Conservation (phyloP, 1,140 invertebrate species). For the Diorhabda sublineata region DNA sequence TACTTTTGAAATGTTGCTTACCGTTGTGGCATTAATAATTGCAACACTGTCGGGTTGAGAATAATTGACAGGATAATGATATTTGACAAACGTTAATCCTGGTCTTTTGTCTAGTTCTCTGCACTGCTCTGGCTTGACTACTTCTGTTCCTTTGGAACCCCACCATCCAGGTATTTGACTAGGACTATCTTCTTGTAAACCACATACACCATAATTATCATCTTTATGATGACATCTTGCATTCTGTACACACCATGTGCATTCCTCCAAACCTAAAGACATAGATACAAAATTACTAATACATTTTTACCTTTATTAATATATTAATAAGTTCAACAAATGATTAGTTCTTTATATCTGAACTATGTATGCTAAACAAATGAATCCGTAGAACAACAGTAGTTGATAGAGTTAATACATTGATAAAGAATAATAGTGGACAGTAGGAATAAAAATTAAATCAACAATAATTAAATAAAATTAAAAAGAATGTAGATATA, state of each 20-base stretch:
- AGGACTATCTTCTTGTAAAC: slow-evolving; percentile 66
- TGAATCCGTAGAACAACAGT: too few species aligned
- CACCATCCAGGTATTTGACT: slow-evolving; percentile 83
- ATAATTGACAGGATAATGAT: slow-evolving; percentile 78
- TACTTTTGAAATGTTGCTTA: slow-evolving; percentile 25
- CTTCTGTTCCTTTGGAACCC: slow-evolving; percentile 77
- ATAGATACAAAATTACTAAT: neutral
- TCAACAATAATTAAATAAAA: too few species aligned
- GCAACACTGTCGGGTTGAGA: slow-evolving; percentile 80
- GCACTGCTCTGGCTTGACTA: slow-evolving; percentile 72
- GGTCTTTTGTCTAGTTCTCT: slow-evolving; percentile 74
- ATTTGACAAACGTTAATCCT: slow-evolving; percentile 84
- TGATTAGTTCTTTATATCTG: too few species aligned
- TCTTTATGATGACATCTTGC: slow-evolving; percentile 83
- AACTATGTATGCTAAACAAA: too few species aligned
- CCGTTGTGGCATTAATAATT: slow-evolving; percentile 77
- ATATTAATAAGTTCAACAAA: neutral
- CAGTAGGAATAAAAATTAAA: too few species aligned
- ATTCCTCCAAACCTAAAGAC: slow-evolving; percentile 60
- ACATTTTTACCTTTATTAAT: neutral
- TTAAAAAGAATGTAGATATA: too few species aligned
- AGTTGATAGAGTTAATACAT: too few species aligned
- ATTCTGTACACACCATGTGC: slow-evolving; percentile 91
- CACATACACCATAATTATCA: slow-evolving; percentile 79
- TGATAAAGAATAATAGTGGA: too few species aligned